phyloP scores from a whole-genome alignment of 2,888 invertebrate species.

The Andrena camellia region DNA sequence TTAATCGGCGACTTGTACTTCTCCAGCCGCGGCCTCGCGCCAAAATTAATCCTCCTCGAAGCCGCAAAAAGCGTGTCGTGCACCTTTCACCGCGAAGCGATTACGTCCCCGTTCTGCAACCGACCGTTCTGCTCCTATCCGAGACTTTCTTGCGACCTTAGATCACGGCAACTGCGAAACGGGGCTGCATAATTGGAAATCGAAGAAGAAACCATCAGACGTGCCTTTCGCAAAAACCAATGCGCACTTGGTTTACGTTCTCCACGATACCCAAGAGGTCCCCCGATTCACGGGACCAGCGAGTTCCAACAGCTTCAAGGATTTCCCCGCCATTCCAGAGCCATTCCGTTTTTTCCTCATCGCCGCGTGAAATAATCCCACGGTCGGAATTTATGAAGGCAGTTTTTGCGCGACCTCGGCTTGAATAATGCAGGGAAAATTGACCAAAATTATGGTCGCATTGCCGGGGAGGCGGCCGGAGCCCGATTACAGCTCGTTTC shows the following conservation, averaged over 20 bases:
- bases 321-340: neutral
- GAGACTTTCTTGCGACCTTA: neutral
- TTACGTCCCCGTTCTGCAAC: neutral
- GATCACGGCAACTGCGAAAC: neutral
- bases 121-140: neutral
- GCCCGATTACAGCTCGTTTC: constrained; percentile 8
- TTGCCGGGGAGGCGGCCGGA: neutral
- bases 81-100: neutral
- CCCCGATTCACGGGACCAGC: neutral
- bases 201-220: too few species aligned
- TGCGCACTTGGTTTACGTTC: too few species aligned
- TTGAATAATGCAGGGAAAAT: constrained; percentile 60
- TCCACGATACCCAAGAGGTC: too few species aligned
- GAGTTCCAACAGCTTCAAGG: neutral
- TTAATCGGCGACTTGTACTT: constrained; percentile 19
- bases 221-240: too few species aligned
- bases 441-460: constrained; percentile 59
- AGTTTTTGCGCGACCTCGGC: constrained; percentile 29
- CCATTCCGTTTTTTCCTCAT: neutral
- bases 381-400: constrained; percentile 57
- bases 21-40: neutral
- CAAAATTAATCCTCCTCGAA: constrained; percentile 35
- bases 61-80: neutral
- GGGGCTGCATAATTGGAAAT: too few species aligned
- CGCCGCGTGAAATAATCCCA: constrained; percentile 53